A percentile compares a stretch with the other conserved stretches of the same genome.
Evolutionary conservation across 2,113 vertebrate genomes (phyloP).

Genomic region (Gambusia affinis): DNA sequence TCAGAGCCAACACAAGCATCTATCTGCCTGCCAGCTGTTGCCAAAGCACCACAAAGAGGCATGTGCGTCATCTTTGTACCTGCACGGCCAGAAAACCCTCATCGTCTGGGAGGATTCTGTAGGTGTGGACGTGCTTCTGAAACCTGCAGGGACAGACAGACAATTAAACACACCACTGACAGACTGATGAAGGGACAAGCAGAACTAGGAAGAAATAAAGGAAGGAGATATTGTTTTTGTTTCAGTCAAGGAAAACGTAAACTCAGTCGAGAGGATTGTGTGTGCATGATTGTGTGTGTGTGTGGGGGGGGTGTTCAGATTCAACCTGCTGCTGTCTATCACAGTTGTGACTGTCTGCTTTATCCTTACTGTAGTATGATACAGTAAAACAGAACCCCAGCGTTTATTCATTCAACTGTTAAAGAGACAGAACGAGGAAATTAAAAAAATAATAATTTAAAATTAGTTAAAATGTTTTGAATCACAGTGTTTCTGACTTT

Average conservation of each 20-base stretch:
- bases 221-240: neutral
- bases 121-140: conserved; percentile 97
- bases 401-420: neutral
- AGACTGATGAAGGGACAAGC: neutral
- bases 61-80: conserved; percentile 75
- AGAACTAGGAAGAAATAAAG: neutral
- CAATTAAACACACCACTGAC: neutral
- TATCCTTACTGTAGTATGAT: conserved; percentile 53
- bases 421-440: neutral
- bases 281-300: conserved; percentile 3
- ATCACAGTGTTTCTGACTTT: neutral
- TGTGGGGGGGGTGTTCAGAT: conserved; percentile 15
- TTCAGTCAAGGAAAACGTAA: neutral
- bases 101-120: conserved; percentile 94
- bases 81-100: conserved; percentile 95
- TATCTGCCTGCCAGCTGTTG: conserved; percentile 68
- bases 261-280: conserved; percentile 24
- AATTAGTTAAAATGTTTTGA: neutral
- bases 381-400: conserved; percentile 19
- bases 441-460: neutral
- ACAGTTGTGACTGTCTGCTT: conserved; percentile 42
- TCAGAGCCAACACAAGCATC: conserved; percentile 68
- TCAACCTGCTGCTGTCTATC: conserved; percentile 76
- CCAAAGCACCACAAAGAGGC: conserved; percentile 38
- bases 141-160: conserved; percentile 79